Base-by-base conservation (phyloP, 2,797 vertebrate genomes). In the Pangasius djambal region DNA sequence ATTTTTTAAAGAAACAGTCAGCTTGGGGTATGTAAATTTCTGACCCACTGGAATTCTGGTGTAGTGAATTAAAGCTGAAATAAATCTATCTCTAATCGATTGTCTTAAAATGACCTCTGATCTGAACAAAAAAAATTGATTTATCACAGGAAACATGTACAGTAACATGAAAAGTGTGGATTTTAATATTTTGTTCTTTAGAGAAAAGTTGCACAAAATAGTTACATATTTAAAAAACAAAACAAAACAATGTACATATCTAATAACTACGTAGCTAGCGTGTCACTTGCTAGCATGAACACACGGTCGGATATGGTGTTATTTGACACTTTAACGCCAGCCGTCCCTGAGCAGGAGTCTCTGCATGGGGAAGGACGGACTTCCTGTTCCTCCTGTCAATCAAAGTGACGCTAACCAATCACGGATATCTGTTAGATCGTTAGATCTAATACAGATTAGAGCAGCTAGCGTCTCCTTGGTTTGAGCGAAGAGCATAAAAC, bases 341-440 rank as follows among this genome's bases (percentile, higher is more conserved):
- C 20, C 9, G 8, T 20, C 18, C 37, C 70, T 44, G 20, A 74
- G 9, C 70, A 74, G 37, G 70, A 25, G 69, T 7, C 2, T 72
- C 65, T 22, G 18, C 3, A 9, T 40, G 16, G 18, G 37, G 18
- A 7, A 65, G 0, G 6, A 72, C 15, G 20, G 15, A 79, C 77
- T 61, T 82, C 20, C 31, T 82, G 79, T 83, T 55, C 22, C 20
- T 61, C 34, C 34, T 82, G 57, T 61, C 31, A 82, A 59, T 81
- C 81, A 83, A 83, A 40, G 0, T 44, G 12, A 28, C 6, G 6
- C 13, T 25, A 13, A 61, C 79, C 79, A 82, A 82, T 82, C 57
- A 34, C 15, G 5, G 50, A 48, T 12, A 1, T 16, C 44, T 0
- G 72, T 44, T 74, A 44, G 37, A 20, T 48, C 9, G 10, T 28